A percentile compares a stretch with the other conserved stretches of the same genome.
Evolutionary conservation across 2,113 vertebrate species (phyloP).

Genomic region (Fulmarus glacialis): DNA sequence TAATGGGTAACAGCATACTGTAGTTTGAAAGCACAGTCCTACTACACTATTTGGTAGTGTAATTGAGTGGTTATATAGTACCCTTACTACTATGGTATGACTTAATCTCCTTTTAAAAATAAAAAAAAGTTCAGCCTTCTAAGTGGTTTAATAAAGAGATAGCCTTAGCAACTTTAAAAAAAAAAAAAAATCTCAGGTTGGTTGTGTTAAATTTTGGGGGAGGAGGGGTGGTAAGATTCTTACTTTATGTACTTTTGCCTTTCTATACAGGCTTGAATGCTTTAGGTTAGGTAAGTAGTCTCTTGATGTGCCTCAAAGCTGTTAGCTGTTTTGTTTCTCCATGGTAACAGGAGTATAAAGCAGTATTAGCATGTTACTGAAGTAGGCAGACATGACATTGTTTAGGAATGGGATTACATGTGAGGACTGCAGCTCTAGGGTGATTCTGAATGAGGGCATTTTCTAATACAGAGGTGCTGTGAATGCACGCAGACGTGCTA

Average conservation of each 20-base stretch:
- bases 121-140: background rate
- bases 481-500: background rate
- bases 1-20: background rate
- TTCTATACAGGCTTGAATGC: background rate
- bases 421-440: background rate
- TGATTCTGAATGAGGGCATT: background rate
- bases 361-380: background rate
- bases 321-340: conserved; percentile 50
- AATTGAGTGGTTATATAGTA: background rate
- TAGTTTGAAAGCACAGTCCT: background rate
- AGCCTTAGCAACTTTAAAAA: background rate
- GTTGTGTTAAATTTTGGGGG: background rate
- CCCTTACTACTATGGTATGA: background rate
- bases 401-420: background rate
- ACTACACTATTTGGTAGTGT: background rate
- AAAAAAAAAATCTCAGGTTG: background rate
- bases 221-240: background rate
- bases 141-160: background rate
- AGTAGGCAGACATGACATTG: background rate
- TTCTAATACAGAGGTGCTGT: background rate
- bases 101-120: background rate
- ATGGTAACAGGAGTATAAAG: conserved; percentile 38
- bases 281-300: background rate
- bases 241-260: background rate
- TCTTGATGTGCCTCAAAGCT: background rate